phyloP scores from a whole-genome alignment of 1,140 invertebrate genomes.

The Whitmania pigra region DNA sequence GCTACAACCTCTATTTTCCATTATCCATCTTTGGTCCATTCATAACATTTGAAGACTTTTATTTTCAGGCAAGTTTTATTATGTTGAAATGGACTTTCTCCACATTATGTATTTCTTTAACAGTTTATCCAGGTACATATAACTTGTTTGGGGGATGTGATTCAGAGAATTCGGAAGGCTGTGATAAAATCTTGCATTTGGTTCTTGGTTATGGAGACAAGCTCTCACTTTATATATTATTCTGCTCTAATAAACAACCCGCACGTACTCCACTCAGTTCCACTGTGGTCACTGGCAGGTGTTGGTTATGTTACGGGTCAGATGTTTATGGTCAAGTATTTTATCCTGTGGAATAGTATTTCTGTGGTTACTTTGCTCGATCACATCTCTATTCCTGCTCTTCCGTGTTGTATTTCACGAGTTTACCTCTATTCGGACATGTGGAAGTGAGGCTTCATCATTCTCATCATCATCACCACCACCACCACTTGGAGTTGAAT shows the following conservation, averaged over 20 bases:
- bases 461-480: no score
- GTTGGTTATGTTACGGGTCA: conserved; percentile 6
- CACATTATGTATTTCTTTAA: background rate
- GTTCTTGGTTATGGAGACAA: background rate
- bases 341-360: background rate
- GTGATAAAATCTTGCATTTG: background rate
- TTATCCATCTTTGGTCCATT: conserved; percentile 1
- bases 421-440: conserved; percentile 5
- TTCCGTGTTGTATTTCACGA: conserved; percentile 4
- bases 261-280: background rate
- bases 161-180: background rate
- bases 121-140: background rate
- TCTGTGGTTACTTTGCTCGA: background rate
- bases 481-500: no score
- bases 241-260: background rate
- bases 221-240: conserved; percentile 2
- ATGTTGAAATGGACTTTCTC: background rate
- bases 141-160: background rate
- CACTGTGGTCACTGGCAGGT: conserved; percentile 1
- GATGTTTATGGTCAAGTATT: conserved; percentile 13
- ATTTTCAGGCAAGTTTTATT: conserved; percentile 1
- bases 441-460: background rate
- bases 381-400: background rate
- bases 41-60: conserved; percentile 3
- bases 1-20: conserved; percentile 9